These are phyloP conservation scores for Myotis daubentonii DNA, from an alignment of 2,797 vertebrate genomes.

Conservation along the genomic window DNA sequence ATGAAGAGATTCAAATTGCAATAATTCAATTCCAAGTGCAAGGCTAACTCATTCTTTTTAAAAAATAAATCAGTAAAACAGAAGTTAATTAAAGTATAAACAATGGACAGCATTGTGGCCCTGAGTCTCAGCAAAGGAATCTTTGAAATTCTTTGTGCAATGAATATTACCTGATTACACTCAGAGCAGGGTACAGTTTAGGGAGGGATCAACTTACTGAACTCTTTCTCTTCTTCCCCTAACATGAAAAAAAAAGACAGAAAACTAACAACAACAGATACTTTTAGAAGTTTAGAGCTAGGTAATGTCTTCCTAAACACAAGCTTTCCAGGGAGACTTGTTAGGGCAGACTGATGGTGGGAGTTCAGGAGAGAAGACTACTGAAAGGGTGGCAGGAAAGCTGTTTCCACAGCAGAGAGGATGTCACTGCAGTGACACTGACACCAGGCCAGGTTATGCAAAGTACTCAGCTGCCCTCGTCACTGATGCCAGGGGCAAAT, in stretches of 20 bases:
- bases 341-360: background rate
- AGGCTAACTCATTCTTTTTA: conserved; percentile 83
- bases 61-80: conserved; percentile 84
- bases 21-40: conserved; percentile 81
- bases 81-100: conserved; percentile 87
- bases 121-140: conserved; percentile 70
- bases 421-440: conserved; percentile 65
- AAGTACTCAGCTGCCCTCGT: conserved; percentile 73
- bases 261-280: conserved; percentile 67
- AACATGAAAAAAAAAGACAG: background rate
- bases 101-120: conserved; percentile 84
- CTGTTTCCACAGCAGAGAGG: conserved; percentile 58
- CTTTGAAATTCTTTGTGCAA: conserved; percentile 83
- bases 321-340: background rate
- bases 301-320: conserved; percentile 65
- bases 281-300: conserved; percentile 32
- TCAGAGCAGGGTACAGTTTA: conserved; percentile 59
- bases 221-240: conserved; percentile 65
- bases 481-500: background rate
- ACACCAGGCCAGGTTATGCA: conserved; percentile 52
- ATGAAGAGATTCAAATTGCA: conserved; percentile 80
- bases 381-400: background rate
- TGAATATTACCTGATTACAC: conserved; percentile 82
- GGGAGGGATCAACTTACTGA: conserved; percentile 76
- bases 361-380: background rate